These are phyloP conservation scores for Cryptocephalus moraei DNA, from an alignment of 2,888 invertebrate genomes.

Conservation along the genomic window DNA sequence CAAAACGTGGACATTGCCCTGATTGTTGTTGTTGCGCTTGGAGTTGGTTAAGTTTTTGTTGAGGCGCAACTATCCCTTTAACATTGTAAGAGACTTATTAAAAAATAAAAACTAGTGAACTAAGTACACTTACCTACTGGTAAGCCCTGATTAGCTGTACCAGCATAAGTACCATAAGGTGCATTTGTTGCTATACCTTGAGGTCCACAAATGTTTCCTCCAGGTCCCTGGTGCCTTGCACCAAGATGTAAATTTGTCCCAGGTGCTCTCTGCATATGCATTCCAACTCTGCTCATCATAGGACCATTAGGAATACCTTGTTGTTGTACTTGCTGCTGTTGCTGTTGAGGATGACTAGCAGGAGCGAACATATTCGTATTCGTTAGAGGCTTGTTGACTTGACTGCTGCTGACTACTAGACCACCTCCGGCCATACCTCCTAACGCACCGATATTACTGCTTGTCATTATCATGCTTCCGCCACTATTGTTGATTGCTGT, in stretches of 20 bases:
- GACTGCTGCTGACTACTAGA: slow-evolving; percentile 62
- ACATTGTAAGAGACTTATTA: not conserved
- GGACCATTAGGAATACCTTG: slow-evolving; percentile 72
- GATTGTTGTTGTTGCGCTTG: slow-evolving; percentile 14
- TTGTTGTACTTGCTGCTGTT: slow-evolving; percentile 26
- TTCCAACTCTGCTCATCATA: slow-evolving; percentile 46
- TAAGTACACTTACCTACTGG: slow-evolving; percentile 30
- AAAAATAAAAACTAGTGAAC: not conserved
- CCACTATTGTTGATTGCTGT: slow-evolving; percentile 57
- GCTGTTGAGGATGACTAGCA: slow-evolving; percentile 32
- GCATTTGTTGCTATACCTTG: slow-evolving; percentile 42
- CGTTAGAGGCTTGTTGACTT: slow-evolving; percentile 61
- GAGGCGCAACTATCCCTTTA: slow-evolving; percentile 44
- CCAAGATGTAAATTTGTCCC: slow-evolving; percentile 39
- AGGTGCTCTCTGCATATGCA: slow-evolving; percentile 38
- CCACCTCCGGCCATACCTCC: slow-evolving; percentile 61
- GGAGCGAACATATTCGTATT: slow-evolving; percentile 52
- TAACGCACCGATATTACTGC: slow-evolving; percentile 57
- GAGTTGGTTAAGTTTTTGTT: slow-evolving; percentile 33
- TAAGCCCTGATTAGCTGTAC: slow-evolving; percentile 40
- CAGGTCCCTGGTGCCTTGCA: slow-evolving; percentile 51
- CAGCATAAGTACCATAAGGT: slow-evolving; percentile 38
- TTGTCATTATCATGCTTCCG: slow-evolving; percentile 72
- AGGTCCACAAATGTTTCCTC: slow-evolving; percentile 47
- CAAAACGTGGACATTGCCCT: slow-evolving; percentile 25